Evolutionary conservation across 2,797 vertebrate genomes (phyloP), one percentile per base, ranked within the genome.

Genomic region (Scarus forsteni): DNA sequence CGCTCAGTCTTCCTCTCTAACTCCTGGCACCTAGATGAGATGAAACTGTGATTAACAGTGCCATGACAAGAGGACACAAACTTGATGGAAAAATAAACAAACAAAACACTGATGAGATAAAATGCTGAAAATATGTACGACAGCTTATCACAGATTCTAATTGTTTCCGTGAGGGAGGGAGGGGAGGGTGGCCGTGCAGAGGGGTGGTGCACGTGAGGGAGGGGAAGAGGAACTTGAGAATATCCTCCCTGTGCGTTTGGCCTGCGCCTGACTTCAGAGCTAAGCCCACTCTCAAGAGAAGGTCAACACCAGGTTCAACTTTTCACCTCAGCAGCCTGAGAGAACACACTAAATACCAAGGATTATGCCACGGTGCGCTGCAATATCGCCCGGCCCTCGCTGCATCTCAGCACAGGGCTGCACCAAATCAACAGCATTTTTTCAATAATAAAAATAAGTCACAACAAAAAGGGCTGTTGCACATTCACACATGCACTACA

Each of bases 271-370:
- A 93, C 89, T 91, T 88, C 75, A 85, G 85, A 80, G 81, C 77
- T 92, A 85, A 91, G 88, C 89, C 89, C 84, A 85, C 83, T 90
- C 87, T 90, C 77, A 75, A 85, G 86, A 88, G 82, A 87, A 91
- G 90, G 90, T 92, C 91, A 93, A 92, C 91, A 91, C 73, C 79
- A 84, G 80, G 84, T 93, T 93, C 89, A 93, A 93, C 91, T 93
- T 91, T 93, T 93, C 89, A 92, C 89, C 92, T 91, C 89, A 39
- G 82, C 88, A 80, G 89, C 76, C 85, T 50, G 73, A 86, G 85
- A 88, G 89, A 89, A 87, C 77, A 85, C 78, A 83, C 75, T 76
- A 76, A 91, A 91, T 84, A 85, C 87, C 71, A 11, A 67, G 85
- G 91, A 90, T 90, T 87, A 89, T 73, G 43, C 69, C 58, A 60